Evolutionary conservation across 2,797 vertebrate genomes (phyloP), one percentile per base, ranked within the genome.

Genomic region (Myotis findleyi): DNA sequence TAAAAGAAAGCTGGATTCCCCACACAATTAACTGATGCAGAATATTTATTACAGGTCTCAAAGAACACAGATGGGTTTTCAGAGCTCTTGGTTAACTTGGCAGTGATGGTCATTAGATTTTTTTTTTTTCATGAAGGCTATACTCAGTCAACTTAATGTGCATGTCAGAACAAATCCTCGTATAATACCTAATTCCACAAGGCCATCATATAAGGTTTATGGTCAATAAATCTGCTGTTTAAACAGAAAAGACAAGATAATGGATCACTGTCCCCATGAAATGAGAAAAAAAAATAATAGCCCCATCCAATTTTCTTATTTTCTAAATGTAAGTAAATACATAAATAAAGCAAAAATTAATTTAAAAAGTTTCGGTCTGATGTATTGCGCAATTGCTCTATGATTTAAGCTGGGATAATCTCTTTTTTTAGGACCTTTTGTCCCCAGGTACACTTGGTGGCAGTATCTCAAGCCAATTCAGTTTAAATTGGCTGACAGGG

Each of bases 121-220:
- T 75, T 44, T 87, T n/a, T 68, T 76, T 47, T 71, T 5, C 64
- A 14, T 55, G 82, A 89, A 11, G 55, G 47, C 23, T 85, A 2
- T 86, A 91, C 64, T 97, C 93, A 83, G 64, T 97, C 93, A 96
- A 94, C 44, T 95, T 95, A 95, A 96, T 94, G 86, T 82, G 33
- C 64, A 83, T 92, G 83, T 92, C 91, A 96, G 86, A 91, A 89
- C 57, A 92, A 94, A 94, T 95, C 93, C 41, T 93, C 82, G 30
- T 88, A 66, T 80, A 91, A 90, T 91, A 96, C 30, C 93, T 93
- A 95, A 95, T 95, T 97, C 95, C 17, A 3, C 62, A 79, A 93
- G 79, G 82, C 77, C 49, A 51, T 94, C 30, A 20, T 55, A 47
- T 77, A 82, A 92, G 44, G 64, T 86, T 88, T 96, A 93, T 91